phyloP scores from a whole-genome alignment of 2,113 vertebrate species.

The Protomyctophum bolini region DNA sequence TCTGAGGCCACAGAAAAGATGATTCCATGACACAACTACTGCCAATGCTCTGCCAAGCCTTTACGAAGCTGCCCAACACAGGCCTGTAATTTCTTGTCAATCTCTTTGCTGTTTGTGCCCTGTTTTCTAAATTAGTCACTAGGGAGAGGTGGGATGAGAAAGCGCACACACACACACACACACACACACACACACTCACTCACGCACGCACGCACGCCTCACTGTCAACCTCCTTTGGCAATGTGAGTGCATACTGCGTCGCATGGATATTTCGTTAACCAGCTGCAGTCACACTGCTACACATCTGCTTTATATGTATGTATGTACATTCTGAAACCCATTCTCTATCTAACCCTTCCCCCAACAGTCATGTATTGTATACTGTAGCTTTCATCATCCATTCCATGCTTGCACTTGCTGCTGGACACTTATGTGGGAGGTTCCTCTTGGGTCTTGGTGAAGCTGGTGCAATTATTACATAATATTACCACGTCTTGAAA shows the following conservation, averaged over 20 bases:
- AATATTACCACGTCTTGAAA: neutral
- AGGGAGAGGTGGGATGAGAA: no score
- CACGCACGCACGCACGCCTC: no score
- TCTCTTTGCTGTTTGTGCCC: no score
- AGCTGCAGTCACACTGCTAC: constrained; percentile 73
- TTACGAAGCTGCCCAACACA: no score
- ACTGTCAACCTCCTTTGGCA: constrained; percentile 62
- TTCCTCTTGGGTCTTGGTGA: neutral
- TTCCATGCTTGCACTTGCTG: constrained; percentile 37
- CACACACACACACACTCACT: no score
- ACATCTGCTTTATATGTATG: constrained; percentile 82
- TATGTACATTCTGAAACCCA: constrained; percentile 75
- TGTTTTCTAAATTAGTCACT: no score
- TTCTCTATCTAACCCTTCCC: constrained; percentile 28
- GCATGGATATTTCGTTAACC: constrained; percentile 73
- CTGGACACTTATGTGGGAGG: constrained; percentile 20
- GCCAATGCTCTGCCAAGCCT: no score
- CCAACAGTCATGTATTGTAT: constrained; percentile 51
- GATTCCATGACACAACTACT: no score
- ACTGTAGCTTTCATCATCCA: constrained; percentile 44
- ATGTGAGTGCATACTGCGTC: constrained; percentile 47
- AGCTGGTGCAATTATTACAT: neutral
- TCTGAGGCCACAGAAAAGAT: no score
- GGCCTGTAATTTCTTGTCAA: no score
- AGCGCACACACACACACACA: no score